A percentile compares a stretch with the other conserved stretches of the same genome.
Conservation (phyloP, 2,888 invertebrate species). For the Carcina quercana region DNA sequence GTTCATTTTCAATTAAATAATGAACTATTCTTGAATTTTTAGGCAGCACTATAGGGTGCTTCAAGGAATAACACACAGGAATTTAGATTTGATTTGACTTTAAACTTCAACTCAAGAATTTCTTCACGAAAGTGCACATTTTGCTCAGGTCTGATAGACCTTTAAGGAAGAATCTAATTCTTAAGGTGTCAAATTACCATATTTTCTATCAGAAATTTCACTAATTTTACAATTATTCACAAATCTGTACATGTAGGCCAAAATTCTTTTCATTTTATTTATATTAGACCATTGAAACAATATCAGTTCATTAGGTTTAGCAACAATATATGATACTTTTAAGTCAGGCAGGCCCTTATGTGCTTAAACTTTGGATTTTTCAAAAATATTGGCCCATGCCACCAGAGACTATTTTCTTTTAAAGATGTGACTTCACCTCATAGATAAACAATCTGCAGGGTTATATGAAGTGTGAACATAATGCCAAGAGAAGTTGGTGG, state of each 20-base stretch:
- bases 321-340: not conserved
- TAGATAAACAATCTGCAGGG: conserved; percentile 1
- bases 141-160: not conserved
- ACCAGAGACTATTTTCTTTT: not conserved
- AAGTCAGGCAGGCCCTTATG: not conserved
- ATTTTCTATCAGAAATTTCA: not conserved
- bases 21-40: conserved; percentile 7
- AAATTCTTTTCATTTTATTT: not conserved
- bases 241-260: not conserved
- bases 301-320: not conserved
- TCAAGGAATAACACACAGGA: not conserved
- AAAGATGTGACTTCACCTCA: not conserved
- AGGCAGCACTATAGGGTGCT: conserved; percentile 8
- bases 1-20: conserved; percentile 7
- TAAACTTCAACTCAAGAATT: not conserved
- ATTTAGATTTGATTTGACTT: not conserved
- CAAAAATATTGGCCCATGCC: conserved; percentile 1
- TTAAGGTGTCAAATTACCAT: not conserved
- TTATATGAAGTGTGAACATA: not conserved
- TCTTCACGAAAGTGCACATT: not conserved
- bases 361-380: not conserved
- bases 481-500: not conserved
- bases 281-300: not conserved
- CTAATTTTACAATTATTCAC: not conserved
- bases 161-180: not conserved